Evolutionary conservation across 2,797 vertebrate species (phyloP).

Genomic region (Gymnothorax javanicus): DNA sequence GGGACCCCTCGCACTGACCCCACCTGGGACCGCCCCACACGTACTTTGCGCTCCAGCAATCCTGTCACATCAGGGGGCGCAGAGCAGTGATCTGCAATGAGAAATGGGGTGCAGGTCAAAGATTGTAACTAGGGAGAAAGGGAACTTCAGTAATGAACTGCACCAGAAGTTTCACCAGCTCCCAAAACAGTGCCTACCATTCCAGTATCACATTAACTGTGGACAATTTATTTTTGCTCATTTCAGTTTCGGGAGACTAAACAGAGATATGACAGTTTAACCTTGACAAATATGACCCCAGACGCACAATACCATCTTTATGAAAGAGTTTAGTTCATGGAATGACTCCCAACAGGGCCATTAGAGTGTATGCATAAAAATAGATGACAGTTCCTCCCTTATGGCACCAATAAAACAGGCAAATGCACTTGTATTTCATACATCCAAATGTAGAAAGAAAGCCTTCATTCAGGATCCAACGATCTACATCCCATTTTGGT

Average conservation of each 20-base stretch:
- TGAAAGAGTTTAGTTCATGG: neutral
- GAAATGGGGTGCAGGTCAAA: conserved; percentile 54
- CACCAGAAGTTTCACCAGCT: neutral
- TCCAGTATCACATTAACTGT: neutral
- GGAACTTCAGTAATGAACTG: neutral
- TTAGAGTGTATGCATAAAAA: neutral
- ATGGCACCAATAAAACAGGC: neutral
- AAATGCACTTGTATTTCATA: neutral
- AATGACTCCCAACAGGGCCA: neutral
- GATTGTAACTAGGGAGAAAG: neutral
- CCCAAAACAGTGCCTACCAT: neutral
- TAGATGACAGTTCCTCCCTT: neutral
- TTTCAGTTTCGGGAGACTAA: neutral
- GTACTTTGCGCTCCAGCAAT: conserved; percentile 75
- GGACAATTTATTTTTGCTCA: neutral
- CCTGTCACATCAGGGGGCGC: conserved; percentile 93
- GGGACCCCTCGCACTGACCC: conserved; percentile 82
- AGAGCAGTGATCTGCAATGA: conserved; percentile 80
- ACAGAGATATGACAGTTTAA: neutral
- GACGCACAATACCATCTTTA: neutral
- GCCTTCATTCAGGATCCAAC: neutral
- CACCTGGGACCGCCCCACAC: conserved; percentile 79
- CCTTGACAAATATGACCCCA: neutral
- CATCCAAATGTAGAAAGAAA: conserved; percentile 4
- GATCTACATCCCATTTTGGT: neutral